phyloP scores from a whole-genome alignment of 2,797 vertebrate species.

The Malacoraja senta region DNA sequence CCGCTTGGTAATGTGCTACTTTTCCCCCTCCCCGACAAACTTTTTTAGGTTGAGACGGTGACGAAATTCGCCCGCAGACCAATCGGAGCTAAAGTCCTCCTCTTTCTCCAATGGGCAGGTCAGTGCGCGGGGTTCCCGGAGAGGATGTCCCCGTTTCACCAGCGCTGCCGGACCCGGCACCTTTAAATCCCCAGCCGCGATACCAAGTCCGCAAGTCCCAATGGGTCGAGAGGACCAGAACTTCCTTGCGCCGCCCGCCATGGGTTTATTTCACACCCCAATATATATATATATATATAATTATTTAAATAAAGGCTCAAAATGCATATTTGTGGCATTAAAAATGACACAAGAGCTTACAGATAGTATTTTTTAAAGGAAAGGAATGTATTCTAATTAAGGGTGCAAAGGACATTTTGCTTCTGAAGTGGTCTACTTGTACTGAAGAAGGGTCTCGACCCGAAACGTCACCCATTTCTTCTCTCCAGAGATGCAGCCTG shows the following conservation, averaged over 20 bases:
- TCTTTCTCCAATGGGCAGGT: background rate
- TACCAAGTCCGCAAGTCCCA: background rate
- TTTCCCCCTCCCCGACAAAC: background rate
- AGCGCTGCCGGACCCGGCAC: background rate
- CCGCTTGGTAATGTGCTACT: slow-evolving; percentile 1
- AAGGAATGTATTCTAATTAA: no score
- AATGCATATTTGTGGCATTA: background rate
- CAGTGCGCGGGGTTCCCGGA: background rate
- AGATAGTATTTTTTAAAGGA: no score
- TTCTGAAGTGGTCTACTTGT: no score
- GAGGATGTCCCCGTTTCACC: background rate
- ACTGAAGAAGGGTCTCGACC: no score
- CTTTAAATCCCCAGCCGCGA: background rate
- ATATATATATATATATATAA: no score
- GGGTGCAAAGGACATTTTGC: no score
- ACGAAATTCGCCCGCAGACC: slow-evolving; percentile 5
- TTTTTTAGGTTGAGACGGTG: slow-evolving; percentile 18
- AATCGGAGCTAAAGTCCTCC: background rate
- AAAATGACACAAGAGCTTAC: background rate
- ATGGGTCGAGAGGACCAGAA: no score
- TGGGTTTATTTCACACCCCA: background rate
- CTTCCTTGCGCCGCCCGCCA: background rate
- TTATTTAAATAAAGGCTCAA: background rate
- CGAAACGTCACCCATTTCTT: no score
- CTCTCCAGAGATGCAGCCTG: no score